These are phyloP conservation scores for Dynastes maya DNA, from an alignment of 2,888 invertebrate species.

Conservation along the genomic window DNA sequence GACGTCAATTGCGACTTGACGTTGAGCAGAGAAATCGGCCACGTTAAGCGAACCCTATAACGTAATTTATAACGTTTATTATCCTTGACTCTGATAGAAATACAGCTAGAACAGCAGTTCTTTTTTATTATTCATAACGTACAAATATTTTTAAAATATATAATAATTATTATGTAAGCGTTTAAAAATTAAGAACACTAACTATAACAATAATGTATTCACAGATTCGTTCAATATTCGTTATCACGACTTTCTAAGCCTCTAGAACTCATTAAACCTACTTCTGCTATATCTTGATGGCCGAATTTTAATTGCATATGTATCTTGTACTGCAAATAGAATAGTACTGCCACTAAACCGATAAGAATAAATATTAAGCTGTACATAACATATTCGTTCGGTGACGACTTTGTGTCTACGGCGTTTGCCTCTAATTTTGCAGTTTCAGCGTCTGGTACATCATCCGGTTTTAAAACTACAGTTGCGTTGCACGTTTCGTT, in stretches of 20 bases:
- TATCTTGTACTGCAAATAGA: slow-evolving; percentile 61
- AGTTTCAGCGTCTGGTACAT: slow-evolving; percentile 29
- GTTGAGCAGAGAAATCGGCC: too few species aligned
- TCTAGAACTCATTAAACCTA: slow-evolving; percentile 47
- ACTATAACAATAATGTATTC: slow-evolving; percentile 5
- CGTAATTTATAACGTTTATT: neutral
- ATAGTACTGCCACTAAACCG: slow-evolving; percentile 60
- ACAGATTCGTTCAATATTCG: slow-evolving; percentile 30
- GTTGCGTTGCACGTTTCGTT: slow-evolving; percentile 44
- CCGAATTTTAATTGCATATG: slow-evolving; percentile 33
- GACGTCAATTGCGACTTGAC: too few species aligned
- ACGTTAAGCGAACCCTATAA: too few species aligned
- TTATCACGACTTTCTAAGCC: slow-evolving; percentile 31
- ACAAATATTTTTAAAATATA: slow-evolving; percentile 1
- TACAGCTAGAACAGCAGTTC: neutral
- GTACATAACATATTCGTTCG: slow-evolving; percentile 54
- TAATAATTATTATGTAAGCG: slow-evolving; percentile 16
- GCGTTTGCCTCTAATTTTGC: slow-evolving; percentile 38
- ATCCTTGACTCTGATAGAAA: neutral
- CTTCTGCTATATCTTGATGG: slow-evolving; percentile 44
- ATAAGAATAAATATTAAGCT: slow-evolving; percentile 59
- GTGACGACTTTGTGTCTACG: slow-evolving; percentile 29
- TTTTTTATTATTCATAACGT: neutral
- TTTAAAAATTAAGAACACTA: slow-evolving; percentile 13
- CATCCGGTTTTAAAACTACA: slow-evolving; percentile 19